Evolutionary conservation across 2,888 invertebrate species (phyloP).

Genomic region (Megamerina dolium): DNA sequence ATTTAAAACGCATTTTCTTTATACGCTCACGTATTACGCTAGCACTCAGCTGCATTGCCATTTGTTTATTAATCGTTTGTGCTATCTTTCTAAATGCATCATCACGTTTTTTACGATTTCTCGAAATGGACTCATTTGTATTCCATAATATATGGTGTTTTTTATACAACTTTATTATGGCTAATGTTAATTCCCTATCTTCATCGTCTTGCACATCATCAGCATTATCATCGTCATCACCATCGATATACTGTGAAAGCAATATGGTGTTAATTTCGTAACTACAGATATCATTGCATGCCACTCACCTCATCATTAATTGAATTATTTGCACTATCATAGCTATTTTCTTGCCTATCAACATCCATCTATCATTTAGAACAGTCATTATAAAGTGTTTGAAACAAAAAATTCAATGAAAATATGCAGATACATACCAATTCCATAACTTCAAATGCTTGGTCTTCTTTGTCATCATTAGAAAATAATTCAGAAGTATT

Average conservation of each 20-base stretch:
- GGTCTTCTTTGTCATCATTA: too few species aligned
- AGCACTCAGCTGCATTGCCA: conserved; percentile 11
- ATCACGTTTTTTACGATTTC: conserved; percentile 13
- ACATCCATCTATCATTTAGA: background rate
- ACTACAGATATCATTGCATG: background rate
- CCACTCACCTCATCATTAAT: background rate
- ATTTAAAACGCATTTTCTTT: conserved; percentile 14
- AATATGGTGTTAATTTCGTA: background rate
- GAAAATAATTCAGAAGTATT: too few species aligned
- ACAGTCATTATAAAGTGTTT: too few species aligned
- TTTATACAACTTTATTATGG: conserved; percentile 15
- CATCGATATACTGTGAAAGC: too few species aligned
- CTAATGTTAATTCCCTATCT: conserved; percentile 12
- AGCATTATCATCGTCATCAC: background rate
- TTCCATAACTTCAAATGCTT: too few species aligned
- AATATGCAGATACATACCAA: too few species aligned
- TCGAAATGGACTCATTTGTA: conserved; percentile 7
- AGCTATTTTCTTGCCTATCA: conserved; percentile 6
- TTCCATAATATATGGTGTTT: conserved; percentile 17
- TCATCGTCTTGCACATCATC: conserved; percentile 7
- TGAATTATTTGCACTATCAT: conserved; percentile 9
- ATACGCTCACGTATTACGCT: conserved; percentile 16
- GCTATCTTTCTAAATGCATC: conserved; percentile 13
- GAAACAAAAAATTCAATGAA: too few species aligned
- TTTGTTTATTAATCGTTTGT: conserved; percentile 9